Evolutionary conservation across 2,113 vertebrate species (phyloP).

Genomic region (Podocnemis expansa): DNA sequence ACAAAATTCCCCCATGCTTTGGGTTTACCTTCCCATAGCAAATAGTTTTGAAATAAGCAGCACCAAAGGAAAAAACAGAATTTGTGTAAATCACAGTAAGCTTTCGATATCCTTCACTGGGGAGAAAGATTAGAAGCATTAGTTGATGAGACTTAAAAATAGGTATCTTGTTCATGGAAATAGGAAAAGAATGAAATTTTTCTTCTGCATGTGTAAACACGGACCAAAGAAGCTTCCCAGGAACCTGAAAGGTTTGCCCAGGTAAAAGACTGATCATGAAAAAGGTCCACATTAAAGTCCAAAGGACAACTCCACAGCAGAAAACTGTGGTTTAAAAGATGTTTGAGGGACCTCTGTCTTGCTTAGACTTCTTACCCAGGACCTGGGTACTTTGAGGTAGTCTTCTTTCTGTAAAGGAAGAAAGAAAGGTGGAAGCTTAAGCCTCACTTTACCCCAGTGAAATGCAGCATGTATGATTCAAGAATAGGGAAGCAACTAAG

Average conservation of each 20-base stretch:
- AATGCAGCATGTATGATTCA: neutral
- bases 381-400: slow-evolving; percentile 59
- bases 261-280: neutral
- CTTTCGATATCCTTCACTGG: neutral
- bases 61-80: neutral
- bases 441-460: slow-evolving; percentile 45
- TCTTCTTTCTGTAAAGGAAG: slow-evolving; percentile 74
- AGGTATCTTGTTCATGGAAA: neutral
- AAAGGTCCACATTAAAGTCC: slow-evolving; percentile 18
- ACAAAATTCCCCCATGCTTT: neutral
- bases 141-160: neutral
- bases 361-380: slow-evolving; percentile 68
- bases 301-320: slow-evolving; percentile 50
- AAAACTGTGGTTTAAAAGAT: slow-evolving; percentile 56
- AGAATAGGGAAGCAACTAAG: neutral
- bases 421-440: slow-evolving; percentile 72
- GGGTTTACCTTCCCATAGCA: neutral
- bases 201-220: neutral
- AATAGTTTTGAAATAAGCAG: neutral
- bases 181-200: neutral
- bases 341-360: slow-evolving; percentile 52
- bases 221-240: neutral
- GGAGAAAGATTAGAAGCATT: neutral
- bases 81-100: neutral
- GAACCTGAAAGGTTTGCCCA: slow-evolving; percentile 3